Evolutionary conservation across 2,113 vertebrate genomes (phyloP).

Genomic region (Mirounga angustirostris): DNA sequence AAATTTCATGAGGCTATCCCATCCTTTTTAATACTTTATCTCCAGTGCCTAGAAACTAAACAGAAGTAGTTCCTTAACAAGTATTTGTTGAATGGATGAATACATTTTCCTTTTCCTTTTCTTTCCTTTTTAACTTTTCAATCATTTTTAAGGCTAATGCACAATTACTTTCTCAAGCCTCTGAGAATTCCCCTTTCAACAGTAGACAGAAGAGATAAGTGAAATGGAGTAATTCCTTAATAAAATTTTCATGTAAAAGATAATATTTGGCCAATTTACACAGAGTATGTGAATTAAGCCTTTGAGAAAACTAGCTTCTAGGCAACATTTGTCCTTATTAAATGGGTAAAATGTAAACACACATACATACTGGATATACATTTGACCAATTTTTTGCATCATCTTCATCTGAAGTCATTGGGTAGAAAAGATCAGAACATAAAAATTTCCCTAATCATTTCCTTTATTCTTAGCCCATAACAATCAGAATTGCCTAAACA

Average conservation of each 20-base stretch:
- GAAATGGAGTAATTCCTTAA: constrained; percentile 30
- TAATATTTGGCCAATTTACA: constrained; percentile 20
- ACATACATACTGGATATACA: not conserved
- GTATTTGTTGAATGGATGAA: constrained; percentile 32
- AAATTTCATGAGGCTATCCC: not conserved
- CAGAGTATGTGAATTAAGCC: not conserved
- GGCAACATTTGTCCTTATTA: constrained; percentile 13
- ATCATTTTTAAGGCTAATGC: constrained; percentile 52
- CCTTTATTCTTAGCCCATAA: not conserved
- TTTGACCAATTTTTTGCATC: not conserved
- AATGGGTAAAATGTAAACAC: not conserved
- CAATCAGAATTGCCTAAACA: not conserved
- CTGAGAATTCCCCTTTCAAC: constrained; percentile 58
- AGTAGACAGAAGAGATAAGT: not conserved
- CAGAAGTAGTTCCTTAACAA: constrained; percentile 39
- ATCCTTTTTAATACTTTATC: constrained; percentile 38
- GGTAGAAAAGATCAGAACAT: constrained; percentile 36
- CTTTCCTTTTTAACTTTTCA: constrained; percentile 43
- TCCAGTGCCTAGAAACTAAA: constrained; percentile 26
- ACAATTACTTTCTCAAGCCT: constrained; percentile 48
- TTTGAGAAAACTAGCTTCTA: constrained; percentile 37
- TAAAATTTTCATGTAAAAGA: constrained; percentile 49
- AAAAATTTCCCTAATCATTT: not conserved
- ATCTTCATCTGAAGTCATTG: not conserved
- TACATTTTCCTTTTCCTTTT: constrained; percentile 48